These are phyloP conservation scores for Laticauda laticaudata DNA, from an alignment of 2,113 vertebrate genomes.

Conservation along the genomic window DNA sequence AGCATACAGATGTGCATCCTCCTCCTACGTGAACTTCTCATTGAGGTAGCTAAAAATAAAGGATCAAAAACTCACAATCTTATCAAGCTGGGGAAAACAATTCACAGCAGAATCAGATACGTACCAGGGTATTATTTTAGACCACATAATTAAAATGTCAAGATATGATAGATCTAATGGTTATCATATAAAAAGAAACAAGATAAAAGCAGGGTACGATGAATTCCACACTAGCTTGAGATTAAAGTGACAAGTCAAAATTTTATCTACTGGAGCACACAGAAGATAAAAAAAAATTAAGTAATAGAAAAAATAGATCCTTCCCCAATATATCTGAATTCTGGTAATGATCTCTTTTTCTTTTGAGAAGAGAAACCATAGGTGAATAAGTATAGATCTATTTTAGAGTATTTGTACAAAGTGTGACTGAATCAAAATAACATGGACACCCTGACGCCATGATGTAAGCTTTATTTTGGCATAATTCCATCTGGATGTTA, in stretches of 20 bases:
- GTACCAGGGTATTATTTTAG: conserved; percentile 14
- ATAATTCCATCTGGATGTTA: not conserved
- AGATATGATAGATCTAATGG: conserved; percentile 39
- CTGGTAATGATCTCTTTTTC: not conserved
- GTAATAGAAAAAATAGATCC: not conserved
- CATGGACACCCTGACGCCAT: not conserved
- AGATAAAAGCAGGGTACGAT: conserved; percentile 34
- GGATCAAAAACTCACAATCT: not conserved
- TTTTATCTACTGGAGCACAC: not conserved
- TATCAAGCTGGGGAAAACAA: conserved; percentile 29
- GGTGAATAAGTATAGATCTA: not conserved
- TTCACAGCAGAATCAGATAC: conserved; percentile 33
- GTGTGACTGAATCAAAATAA: not conserved
- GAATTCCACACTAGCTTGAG: conserved; percentile 29
- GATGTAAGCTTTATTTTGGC: not conserved
- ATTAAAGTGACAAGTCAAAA: not conserved
- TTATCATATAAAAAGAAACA: conserved; percentile 27
- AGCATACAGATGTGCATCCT: not conserved
- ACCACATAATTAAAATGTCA: conserved; percentile 29
- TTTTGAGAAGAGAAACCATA: not conserved
- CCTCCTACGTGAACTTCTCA: not conserved
- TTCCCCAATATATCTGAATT: not conserved
- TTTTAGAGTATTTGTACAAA: not conserved
- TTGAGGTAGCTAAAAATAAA: conserved; percentile 41
- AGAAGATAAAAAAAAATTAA: not conserved